phyloP scores from a whole-genome alignment of 2,113 vertebrate genomes.

The Nyctibius bracteatus region DNA sequence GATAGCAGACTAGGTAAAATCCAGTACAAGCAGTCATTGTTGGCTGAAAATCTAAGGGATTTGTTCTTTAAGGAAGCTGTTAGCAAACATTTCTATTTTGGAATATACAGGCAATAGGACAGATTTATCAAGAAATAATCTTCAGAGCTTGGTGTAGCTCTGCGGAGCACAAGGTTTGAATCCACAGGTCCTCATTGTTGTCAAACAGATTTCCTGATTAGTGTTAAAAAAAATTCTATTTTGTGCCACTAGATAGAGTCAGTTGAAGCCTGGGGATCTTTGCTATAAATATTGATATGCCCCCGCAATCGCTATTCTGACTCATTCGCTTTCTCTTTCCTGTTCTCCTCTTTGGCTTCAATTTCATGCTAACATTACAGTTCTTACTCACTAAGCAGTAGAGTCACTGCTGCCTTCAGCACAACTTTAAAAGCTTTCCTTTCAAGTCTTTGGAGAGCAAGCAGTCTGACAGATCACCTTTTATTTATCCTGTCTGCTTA shows the following conservation, averaged over 20 bases:
- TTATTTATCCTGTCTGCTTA: neutral
- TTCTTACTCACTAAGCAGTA: constrained; percentile 7
- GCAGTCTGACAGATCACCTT: constrained; percentile 2
- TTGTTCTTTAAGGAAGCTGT: neutral
- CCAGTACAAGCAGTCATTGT: neutral
- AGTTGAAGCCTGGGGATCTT: neutral
- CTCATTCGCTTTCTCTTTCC: neutral
- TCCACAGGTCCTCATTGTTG: constrained; percentile 17
- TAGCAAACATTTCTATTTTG: neutral
- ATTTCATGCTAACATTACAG: neutral
- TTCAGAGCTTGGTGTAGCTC: neutral
- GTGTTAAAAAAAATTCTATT: neutral
- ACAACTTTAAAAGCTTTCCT: neutral
- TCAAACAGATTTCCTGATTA: constrained; percentile 22
- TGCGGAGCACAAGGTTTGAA: neutral
- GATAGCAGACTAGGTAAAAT: neutral
- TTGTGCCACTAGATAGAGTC: neutral
- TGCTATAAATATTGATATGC: constrained; percentile 47
- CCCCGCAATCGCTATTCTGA: constrained; percentile 27
- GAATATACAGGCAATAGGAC: neutral
- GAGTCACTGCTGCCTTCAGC: constrained; percentile 3
- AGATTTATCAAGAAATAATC: neutral
- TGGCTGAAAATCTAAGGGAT: neutral
- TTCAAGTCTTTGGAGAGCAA: neutral
- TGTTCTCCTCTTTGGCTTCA: constrained; percentile 7